phyloP scores from a whole-genome alignment of 2,888 invertebrate genomes.

The Melipona beecheii region DNA sequence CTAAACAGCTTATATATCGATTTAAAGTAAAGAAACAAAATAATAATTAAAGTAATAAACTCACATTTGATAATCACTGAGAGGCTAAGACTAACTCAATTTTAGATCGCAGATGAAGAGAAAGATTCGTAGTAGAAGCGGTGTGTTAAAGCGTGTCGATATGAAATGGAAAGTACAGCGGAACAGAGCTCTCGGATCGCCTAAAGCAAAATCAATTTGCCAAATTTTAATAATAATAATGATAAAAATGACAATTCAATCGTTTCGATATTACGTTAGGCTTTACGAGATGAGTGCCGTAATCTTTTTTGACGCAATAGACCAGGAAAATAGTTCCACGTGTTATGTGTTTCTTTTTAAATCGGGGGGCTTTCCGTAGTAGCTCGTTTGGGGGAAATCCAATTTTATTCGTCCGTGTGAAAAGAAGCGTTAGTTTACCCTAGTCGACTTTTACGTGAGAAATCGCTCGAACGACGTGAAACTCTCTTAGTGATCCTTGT shows the following conservation, averaged over 20 bases:
- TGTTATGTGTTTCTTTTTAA: neutral
- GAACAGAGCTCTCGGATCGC: constrained; percentile 56
- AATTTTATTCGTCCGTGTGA: constrained; percentile 61
- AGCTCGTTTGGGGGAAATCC: constrained; percentile 35
- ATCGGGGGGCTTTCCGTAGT: constrained; percentile 47
- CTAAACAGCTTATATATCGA: constrained; percentile 81
- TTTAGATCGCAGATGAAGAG: constrained; percentile 67
- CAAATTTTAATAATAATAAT: constrained; percentile 27
- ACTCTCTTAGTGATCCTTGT: constrained; percentile 34
- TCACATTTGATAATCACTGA: constrained; percentile 84
- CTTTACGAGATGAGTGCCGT: constrained; percentile 7
- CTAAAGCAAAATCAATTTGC: constrained; percentile 41
- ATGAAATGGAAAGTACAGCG: constrained; percentile 36
- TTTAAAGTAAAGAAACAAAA: constrained; percentile 70
- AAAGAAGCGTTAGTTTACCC: constrained; percentile 63
- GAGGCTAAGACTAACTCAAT: constrained; percentile 84
- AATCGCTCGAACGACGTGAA: constrained; percentile 52
- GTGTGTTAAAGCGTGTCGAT: constrained; percentile 29
- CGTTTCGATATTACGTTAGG: constrained; percentile 1
- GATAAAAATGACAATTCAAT: constrained; percentile 25
- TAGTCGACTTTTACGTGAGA: constrained; percentile 69
- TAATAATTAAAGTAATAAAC: constrained; percentile 75
- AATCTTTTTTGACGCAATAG: neutral
- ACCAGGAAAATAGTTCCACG: neutral
- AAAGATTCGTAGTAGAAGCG: constrained; percentile 25